Evolutionary conservation across 2,888 invertebrate species (phyloP), one percentile per base, ranked within the genome.

Genomic region (Epinotia ramella): DNA sequence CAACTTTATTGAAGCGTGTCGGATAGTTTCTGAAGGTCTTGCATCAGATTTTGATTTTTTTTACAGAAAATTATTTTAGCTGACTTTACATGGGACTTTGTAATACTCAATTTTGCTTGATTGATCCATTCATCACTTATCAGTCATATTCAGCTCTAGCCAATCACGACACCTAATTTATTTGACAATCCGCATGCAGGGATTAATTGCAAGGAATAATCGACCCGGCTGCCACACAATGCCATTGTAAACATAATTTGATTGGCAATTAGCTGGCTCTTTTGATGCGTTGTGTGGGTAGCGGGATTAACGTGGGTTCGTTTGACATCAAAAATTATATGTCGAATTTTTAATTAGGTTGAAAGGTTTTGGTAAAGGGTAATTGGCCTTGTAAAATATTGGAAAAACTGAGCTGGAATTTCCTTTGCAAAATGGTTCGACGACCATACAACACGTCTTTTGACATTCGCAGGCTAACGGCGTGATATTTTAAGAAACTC

Each of bases 211-310:
- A 80, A 81, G 80, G 83, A 81, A 83, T 83, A 86, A 84, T 86
- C 83, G 84, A 84, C 74, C 75, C 79, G 62, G 67, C 74, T 73
- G 70, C 81, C 77, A 76, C 80, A 84, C 83, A 86, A 84, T 82
- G 81, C 78, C 81, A 81, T 81, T 82, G 84, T 83, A 80, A 84
- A 86, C 83, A 85, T 81, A 79, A 83, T 82, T 82, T 84, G 86
- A 86, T 86, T 86, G 86, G 74, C 84, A 86, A 86, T 86, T 86
- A 85, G 80, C 79, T 73, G 75, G 80, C 83, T 79, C 81, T 86
- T 80, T 86, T 84, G 85, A 83, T 76, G 78, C 73, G 73, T 73
- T 82, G 80, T 83, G 81, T 83, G 81, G 79, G 78, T 80, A 78
- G 73, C 79, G 75, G 80, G 73, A 79, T 69, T 77, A 76, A 60